Base-by-base conservation (phyloP, 2,113 vertebrate species). In the Piaya cayana region DNA sequence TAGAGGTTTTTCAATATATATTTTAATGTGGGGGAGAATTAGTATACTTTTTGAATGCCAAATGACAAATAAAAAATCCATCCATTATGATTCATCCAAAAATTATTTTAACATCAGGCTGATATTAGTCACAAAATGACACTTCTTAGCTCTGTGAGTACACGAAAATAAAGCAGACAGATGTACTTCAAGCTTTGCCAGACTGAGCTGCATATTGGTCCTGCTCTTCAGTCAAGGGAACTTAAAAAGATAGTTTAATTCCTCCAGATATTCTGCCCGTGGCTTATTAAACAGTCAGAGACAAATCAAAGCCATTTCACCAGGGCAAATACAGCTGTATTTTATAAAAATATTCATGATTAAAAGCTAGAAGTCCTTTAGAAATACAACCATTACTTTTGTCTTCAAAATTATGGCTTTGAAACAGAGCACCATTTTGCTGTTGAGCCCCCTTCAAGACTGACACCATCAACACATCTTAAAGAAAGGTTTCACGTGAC, bases 11-110 rank as follows among this genome's bases (percentile, higher is more conserved):
- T 53, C 14, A 62, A 76, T 22, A 36, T 8, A 14, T 59, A 26
- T 82, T 89, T 94, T 82, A 34, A 82, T 0, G 1, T 26, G 30
- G 58, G 59, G 60, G 18, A 89, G 58, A 80, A 47, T 58, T 32
- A 65, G 60, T 60, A 68, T 1, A 43, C 11, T 60, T 89, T 56
- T 59, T 5, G 8, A 62, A 55, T 36, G 18, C 23, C 78, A 80
- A 90, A 55, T 42, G 43, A 65, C 36, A 91, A 86, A 94, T 26
- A 65, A 9, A 84, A 84, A 95, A 86, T 20, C 56, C 71, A 87
- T 63, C 30, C 9, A 62, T 82, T 77, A 67, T 92, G 92, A 96
- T 77, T 93, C 45, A 96, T 72, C 50, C 53, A 45, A 50, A 85
- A 72, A 53, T 13, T 34, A 65, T 80, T 88, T 92, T 72, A 87